phyloP scores from a whole-genome alignment of 2,797 vertebrate genomes.

The Hyperoplus lanceolatus region DNA sequence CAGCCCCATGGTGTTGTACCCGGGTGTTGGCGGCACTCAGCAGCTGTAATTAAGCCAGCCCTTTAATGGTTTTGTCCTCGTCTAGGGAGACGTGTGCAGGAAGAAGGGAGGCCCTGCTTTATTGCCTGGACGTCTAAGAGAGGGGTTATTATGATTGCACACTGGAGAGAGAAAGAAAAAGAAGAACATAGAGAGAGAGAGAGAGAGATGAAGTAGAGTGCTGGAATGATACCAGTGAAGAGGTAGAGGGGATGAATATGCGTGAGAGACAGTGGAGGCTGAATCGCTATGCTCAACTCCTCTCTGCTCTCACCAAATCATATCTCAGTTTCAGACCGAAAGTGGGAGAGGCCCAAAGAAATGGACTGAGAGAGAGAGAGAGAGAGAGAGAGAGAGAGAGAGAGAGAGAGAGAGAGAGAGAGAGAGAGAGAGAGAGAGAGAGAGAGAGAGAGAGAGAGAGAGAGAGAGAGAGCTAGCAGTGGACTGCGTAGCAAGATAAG shows the following conservation, averaged over 20 bases:
- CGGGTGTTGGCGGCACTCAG: slow-evolving; percentile 70
- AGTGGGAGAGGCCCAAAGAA: slow-evolving; percentile 14
- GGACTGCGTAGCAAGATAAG: slow-evolving; percentile 64
- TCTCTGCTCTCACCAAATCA: slow-evolving; percentile 68
- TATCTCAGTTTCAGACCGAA: slow-evolving; percentile 63
- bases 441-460: slow-evolving; percentile 12
- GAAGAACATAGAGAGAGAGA: slow-evolving; percentile 28
- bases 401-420: slow-evolving; percentile 22
- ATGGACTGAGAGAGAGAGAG: slow-evolving; percentile 15
- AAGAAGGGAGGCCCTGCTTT: slow-evolving; percentile 74
- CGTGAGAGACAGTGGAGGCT: slow-evolving; percentile 58
- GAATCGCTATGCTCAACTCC: slow-evolving; percentile 63
- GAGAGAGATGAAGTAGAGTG: slow-evolving; percentile 59
- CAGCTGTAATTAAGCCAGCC: slow-evolving; percentile 81
- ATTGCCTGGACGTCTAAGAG: slow-evolving; percentile 77
- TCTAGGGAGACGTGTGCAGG: slow-evolving; percentile 73
- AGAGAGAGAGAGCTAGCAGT: slow-evolving; percentile 38
- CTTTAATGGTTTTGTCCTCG: slow-evolving; percentile 83
- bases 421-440: slow-evolving; percentile 12
- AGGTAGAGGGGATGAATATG: slow-evolving; percentile 59
- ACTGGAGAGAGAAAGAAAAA: slow-evolving; percentile 60
- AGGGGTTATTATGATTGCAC: slow-evolving; percentile 76
- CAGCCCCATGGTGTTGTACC: slow-evolving; percentile 61
- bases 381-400: slow-evolving; percentile 18
- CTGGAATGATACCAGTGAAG: slow-evolving; percentile 59